Evolutionary conservation across 2,113 vertebrate genomes (phyloP).

Genomic region (Thermophis baileyi): DNA sequence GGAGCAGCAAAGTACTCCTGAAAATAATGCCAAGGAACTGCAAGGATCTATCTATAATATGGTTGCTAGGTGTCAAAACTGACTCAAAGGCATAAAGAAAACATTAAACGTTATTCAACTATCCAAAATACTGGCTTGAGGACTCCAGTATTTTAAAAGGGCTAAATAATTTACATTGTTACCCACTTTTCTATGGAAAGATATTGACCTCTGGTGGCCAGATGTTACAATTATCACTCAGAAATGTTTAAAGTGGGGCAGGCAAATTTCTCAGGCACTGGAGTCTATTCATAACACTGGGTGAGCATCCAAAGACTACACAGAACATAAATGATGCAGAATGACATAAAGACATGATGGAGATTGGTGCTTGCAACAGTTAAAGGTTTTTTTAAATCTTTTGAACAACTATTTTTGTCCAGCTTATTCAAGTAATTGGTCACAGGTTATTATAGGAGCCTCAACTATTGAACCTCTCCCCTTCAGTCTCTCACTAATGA

Average conservation of each 20-base stretch:
- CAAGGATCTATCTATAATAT: neutral
- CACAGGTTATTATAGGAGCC: neutral
- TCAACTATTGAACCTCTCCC: neutral
- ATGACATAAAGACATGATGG: neutral
- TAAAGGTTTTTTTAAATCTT: neutral
- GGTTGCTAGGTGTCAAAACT: neutral
- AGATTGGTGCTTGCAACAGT: neutral
- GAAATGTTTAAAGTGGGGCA: neutral
- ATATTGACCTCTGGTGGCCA: slow-evolving; percentile 60
- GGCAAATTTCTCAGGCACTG: neutral
- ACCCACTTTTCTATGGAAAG: slow-evolving; percentile 8
- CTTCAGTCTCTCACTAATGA: neutral
- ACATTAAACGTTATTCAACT: neutral
- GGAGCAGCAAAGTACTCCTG: neutral
- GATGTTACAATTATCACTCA: neutral
- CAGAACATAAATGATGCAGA: neutral
- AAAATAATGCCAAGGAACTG: neutral
- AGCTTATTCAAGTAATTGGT: neutral
- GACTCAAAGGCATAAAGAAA: neutral
- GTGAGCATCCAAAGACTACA: neutral
- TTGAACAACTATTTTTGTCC: neutral
- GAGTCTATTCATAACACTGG: neutral
- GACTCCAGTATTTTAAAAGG: neutral
- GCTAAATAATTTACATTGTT: neutral
- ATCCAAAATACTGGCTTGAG: neutral